Percentiles rank a stretch among this genome's conserved stretches.
Conservation (phyloP, 2,113 vertebrate species). For the Vimba vimba region DNA sequence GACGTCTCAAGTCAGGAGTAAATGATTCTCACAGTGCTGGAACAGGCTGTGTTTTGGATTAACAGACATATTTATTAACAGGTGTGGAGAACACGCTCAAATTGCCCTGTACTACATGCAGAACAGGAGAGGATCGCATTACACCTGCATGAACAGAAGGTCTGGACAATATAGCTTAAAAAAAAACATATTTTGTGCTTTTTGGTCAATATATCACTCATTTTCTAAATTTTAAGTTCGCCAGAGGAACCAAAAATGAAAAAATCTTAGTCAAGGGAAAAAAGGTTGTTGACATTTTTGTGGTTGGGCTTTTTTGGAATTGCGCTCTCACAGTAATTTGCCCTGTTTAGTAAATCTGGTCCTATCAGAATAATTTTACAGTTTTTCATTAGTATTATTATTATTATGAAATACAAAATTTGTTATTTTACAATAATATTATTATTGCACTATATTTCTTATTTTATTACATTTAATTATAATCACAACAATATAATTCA, state of each 20-base stretch:
- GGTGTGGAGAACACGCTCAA: background rate
- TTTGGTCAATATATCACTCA: background rate
- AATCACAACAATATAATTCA: too few relatives aligned
- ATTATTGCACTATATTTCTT: background rate
- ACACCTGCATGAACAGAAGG: background rate
- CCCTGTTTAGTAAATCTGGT: too few relatives aligned
- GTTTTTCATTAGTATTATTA: too few relatives aligned
- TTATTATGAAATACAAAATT: background rate
- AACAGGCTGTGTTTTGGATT: background rate
- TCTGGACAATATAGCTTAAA: background rate
- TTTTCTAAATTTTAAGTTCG: background rate
- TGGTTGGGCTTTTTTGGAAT: too few relatives aligned
- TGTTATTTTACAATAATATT: background rate
- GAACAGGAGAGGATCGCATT: background rate
- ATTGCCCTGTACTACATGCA: background rate
- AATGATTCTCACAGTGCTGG: slow-evolving; percentile 18
- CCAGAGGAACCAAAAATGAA: too few relatives aligned
- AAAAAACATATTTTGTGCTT: background rate
- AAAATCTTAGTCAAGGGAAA: too few relatives aligned
- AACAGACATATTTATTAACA: background rate
- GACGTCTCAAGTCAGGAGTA: background rate
- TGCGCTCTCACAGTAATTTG: too few relatives aligned
- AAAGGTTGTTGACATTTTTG: too few relatives aligned
- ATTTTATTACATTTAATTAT: too few relatives aligned
- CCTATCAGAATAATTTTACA: background rate